phyloP scores from a whole-genome alignment of 2,113 vertebrate genomes.

The Paralichthys olivaceus region DNA sequence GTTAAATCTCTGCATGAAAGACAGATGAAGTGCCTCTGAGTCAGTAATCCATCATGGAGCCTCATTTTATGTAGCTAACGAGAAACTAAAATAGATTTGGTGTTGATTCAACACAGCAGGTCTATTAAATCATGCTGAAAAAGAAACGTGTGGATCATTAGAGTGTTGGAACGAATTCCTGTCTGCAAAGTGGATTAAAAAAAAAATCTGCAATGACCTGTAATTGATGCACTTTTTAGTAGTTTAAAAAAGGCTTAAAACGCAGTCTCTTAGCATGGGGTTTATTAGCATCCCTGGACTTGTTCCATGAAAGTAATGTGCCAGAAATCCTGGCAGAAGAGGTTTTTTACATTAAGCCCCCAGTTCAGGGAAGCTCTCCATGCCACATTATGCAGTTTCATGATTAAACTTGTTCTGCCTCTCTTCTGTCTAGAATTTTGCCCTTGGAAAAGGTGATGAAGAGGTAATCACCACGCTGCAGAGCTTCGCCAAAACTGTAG shows the following conservation, averaged over 20 bases:
- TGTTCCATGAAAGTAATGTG: slow-evolving; percentile 23
- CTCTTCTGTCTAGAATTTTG: slow-evolving; percentile 89
- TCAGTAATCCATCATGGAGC: no score
- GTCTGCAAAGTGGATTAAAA: not conserved
- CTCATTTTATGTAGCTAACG: not conserved
- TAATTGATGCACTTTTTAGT: slow-evolving; percentile 2
- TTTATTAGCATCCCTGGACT: slow-evolving; percentile 35
- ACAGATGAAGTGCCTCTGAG: no score
- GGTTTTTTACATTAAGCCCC: slow-evolving; percentile 8
- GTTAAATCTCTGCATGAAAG: slow-evolving; percentile 10
- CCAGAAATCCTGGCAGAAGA: slow-evolving; percentile 21
- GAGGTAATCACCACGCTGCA: slow-evolving; percentile 95
- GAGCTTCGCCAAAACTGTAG: slow-evolving; percentile 92
- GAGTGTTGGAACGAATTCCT: not conserved
- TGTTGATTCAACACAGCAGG: slow-evolving; percentile 1
- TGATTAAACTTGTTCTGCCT: not conserved
- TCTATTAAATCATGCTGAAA: slow-evolving; percentile 8
- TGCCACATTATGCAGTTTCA: slow-evolving; percentile 21
- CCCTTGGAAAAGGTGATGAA: slow-evolving; percentile 96
- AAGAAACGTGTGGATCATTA: not conserved
- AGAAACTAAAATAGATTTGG: not conserved
- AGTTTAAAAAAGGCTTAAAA: slow-evolving; percentile 14
- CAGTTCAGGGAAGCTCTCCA: not conserved
- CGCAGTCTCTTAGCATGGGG: slow-evolving; percentile 7
- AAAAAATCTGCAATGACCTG: slow-evolving; percentile 3